Conservation (phyloP, 2,797 vertebrate species). For the Platyrinchus mystaceus region DNA sequence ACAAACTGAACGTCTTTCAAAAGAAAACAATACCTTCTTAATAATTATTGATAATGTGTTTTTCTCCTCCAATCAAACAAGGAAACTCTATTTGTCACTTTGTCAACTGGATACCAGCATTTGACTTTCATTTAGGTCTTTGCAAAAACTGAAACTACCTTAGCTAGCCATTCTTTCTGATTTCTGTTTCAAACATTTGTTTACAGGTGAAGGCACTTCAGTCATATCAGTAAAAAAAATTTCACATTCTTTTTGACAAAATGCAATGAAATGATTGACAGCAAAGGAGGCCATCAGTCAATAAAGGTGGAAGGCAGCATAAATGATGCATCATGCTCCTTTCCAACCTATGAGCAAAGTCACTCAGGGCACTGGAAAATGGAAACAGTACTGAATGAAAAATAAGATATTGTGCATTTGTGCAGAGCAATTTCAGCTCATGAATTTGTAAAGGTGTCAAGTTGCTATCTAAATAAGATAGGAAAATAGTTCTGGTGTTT, state of each 20-base stretch:
- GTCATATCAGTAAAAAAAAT: background rate
- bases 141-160: background rate
- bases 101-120: background rate
- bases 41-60: background rate
- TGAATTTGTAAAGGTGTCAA: conserved; percentile 43
- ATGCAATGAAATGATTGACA: conserved; percentile 38
- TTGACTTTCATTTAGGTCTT: background rate
- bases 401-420: background rate
- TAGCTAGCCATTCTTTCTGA: background rate
- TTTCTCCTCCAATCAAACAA: background rate
- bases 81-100: background rate
- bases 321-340: conserved; percentile 57
- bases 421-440: conserved; percentile 15
- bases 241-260: conserved; percentile 40
- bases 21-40: background rate
- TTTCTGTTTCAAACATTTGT: conserved; percentile 26
- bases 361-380: conserved; percentile 33
- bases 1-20: background rate
- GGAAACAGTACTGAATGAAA: conserved; percentile 53
- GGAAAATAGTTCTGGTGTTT: background rate
- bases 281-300: conserved; percentile 40
- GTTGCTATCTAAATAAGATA: conserved; percentile 39
- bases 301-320: conserved; percentile 50
- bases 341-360: conserved; percentile 47
- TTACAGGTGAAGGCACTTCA: conserved; percentile 30